Evolutionary conservation across 2,113 vertebrate genomes (phyloP), one percentile per base, ranked within the genome.

Genomic region (Melierax canorus): DNA sequence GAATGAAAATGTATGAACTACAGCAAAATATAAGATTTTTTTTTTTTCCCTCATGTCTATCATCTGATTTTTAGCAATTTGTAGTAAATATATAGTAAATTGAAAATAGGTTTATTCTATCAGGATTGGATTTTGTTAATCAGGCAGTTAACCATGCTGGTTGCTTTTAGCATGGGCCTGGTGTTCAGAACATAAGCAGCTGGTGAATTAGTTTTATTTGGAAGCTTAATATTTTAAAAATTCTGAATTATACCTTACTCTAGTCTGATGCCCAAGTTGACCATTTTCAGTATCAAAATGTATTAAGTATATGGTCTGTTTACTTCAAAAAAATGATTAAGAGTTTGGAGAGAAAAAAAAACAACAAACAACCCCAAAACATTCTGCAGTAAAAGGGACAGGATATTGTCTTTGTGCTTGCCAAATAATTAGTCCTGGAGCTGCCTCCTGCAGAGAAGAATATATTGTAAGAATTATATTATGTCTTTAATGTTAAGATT

Each of bases 331-430:
- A 80, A 20, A 51, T 32, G 2, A 15, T 41, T n/a, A 26, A 34
- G 29, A 41, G 5, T 41, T 80, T 64, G 72, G 59, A 15, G 11
- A 1, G 22, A 32, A 80, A 30, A 32, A 71, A 69, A 64, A 13
- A 8, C 11, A 38, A 38, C 6, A 8, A 24, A 3, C 11, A 5
- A n/a, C n/a, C 15, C 11, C 38, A 67, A 67, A 92, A 18, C 19
- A n/a, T 30, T 69, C 7, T 56, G 29, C 53, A 24, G 6, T 87
- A 38, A 15, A 80, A 59, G 27, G 36, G 16, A 76, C 58, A 50
- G 9, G 6, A 9, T 76, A 20, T 21, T 0, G 2, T 51, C 43
- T 80, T 86, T 1, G 0, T 83, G 16, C 7, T 20, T 46, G 26
- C 32, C 15, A 36, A 79, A 34, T 53, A 80, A 9, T 43, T 88